These are phyloP conservation scores for Celastrina argiolus DNA, from an alignment of 2,888 invertebrate species.

Conservation along the genomic window DNA sequence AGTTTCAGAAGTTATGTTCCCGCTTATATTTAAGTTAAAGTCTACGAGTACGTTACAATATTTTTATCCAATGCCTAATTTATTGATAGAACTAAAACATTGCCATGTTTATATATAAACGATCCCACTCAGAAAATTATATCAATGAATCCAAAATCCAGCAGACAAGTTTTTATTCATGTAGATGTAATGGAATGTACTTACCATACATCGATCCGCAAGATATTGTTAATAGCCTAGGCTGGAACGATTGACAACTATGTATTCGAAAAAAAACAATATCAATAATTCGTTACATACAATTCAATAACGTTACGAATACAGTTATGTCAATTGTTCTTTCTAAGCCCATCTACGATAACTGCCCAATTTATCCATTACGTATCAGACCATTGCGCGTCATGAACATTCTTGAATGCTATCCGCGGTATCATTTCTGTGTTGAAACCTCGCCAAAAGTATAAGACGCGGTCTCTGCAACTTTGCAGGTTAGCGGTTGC, in stretches of 20 bases:
- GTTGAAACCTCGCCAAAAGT: slow-evolving; percentile 14
- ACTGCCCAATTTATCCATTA: neutral
- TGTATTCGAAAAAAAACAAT: no score
- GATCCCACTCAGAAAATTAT: no score
- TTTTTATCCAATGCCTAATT: neutral
- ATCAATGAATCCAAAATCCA: no score
- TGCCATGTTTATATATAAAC: neutral
- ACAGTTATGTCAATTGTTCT: no score
- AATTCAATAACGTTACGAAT: no score
- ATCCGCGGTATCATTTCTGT: neutral
- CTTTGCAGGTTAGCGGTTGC: neutral
- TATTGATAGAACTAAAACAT: neutral
- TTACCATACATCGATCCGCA: no score
- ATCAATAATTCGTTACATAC: no score
- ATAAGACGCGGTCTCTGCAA: slow-evolving; percentile 1
- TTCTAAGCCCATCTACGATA: no score
- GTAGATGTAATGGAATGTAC: no score
- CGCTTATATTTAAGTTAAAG: neutral
- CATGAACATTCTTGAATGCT: neutral
- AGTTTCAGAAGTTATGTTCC: neutral
- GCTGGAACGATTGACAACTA: no score
- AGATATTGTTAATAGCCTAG: no score
- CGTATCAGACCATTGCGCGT: neutral
- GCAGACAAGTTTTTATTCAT: no score
- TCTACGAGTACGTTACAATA: neutral